Conservation (phyloP, 2,888 invertebrate genomes). For the Tanypteryx hageni region DNA sequence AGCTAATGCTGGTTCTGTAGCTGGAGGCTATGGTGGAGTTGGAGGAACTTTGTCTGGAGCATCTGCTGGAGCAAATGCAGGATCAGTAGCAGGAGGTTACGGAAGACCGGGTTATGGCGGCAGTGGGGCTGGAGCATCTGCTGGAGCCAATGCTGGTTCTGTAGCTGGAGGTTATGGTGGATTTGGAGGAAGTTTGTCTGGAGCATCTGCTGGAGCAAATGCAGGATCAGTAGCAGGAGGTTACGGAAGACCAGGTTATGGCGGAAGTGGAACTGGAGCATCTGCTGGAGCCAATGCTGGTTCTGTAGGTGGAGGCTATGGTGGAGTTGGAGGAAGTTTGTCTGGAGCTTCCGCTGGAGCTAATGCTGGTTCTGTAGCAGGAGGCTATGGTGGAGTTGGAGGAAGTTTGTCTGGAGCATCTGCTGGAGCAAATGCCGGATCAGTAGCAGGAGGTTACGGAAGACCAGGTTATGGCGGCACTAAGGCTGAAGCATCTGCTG, state of each 20-base stretch:
- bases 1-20: background rate
- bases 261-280: background rate
- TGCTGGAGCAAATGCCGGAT: background rate
- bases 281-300: background rate
- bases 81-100: background rate
- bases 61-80: background rate
- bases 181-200: background rate
- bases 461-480: background rate
- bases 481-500: background rate
- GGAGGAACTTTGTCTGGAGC: background rate
- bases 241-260: background rate
- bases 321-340: background rate
- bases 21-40: constrained; percentile 12
- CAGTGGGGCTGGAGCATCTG: background rate
- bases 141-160: background rate
- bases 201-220: background rate
- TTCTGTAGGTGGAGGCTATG: background rate
- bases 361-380: background rate
- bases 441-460: background rate
- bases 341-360: background rate
- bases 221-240: background rate
- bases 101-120: constrained; percentile 9
- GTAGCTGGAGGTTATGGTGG: constrained; percentile 8
- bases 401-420: background rate
- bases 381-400: constrained; percentile 24